These are phyloP conservation scores for Semnornis frantzii DNA, from an alignment of 2,113 vertebrate genomes.

Conservation along the genomic window DNA sequence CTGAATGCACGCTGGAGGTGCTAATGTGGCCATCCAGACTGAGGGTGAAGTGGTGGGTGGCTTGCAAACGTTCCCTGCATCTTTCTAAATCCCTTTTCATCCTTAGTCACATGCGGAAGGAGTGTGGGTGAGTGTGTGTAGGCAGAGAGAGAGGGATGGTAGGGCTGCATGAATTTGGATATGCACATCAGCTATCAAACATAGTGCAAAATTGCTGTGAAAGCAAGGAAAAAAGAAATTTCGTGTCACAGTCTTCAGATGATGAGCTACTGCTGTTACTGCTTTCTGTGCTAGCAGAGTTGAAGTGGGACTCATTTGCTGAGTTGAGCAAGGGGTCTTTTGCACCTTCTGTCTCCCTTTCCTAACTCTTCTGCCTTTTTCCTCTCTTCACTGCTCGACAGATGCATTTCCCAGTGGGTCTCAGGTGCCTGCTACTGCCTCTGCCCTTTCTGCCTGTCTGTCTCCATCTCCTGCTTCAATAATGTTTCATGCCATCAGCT, in stretches of 20 bases:
- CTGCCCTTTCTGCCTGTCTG: background rate
- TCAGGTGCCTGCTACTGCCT: background rate
- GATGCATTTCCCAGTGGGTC: background rate
- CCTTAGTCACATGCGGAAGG: constrained; percentile 41
- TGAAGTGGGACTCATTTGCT: background rate
- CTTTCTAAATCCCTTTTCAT: constrained; percentile 55
- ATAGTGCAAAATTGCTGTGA: constrained; percentile 52
- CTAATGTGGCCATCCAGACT: background rate
- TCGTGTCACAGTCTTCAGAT: constrained; percentile 42
- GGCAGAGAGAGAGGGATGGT: constrained; percentile 62
- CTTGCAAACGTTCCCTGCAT: constrained; percentile 51
- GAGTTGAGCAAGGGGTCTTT: background rate
- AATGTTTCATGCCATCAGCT: background rate
- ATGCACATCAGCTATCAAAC: constrained; percentile 65
- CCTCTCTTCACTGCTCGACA: background rate
- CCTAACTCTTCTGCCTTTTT: background rate
- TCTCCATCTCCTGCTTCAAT: background rate
- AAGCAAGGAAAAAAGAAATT: constrained; percentile 59
- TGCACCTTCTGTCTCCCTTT: background rate
- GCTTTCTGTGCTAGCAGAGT: constrained; percentile 9
- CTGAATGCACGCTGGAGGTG: background rate
- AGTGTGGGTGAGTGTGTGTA: constrained; percentile 51
- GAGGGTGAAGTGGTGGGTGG: background rate
- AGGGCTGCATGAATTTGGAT: constrained; percentile 65
- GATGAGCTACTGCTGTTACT: constrained; percentile 23